Percentiles rank a stretch among this genome's conserved stretches.
phyloP scores from a whole-genome alignment of 2,888 invertebrate genomes.

The Eupithecia vulgata region DNA sequence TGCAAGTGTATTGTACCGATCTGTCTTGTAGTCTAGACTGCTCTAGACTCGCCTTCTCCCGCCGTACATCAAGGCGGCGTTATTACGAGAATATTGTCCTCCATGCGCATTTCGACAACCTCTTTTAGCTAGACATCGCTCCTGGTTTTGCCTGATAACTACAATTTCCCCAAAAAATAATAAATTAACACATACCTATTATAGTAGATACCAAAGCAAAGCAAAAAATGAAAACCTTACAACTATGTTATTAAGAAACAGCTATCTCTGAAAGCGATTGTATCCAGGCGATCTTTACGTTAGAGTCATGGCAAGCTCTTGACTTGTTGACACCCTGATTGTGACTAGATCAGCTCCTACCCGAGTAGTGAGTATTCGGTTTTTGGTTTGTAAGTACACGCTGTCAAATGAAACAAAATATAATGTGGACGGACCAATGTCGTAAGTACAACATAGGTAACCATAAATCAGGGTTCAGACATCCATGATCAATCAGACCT shows the following conservation, averaged over 20 bases:
- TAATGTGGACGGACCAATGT: too few relatives aligned
- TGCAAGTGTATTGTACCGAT: slow-evolving; percentile 16
- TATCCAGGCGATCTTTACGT: too few relatives aligned
- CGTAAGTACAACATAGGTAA: too few relatives aligned
- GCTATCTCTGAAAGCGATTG: too few relatives aligned
- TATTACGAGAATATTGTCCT: slow-evolving; percentile 11
- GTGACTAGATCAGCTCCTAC: too few relatives aligned
- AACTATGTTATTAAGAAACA: too few relatives aligned
- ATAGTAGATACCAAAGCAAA: not conserved
- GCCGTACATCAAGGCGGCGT: slow-evolving; percentile 14
- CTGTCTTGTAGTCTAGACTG: slow-evolving; percentile 13
- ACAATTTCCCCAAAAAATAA: not conserved
- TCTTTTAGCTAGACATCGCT: not conserved
- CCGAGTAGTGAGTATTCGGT: too few relatives aligned
- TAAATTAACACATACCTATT: not conserved
- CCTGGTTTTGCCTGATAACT: not conserved
- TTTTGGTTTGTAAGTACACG: not conserved
- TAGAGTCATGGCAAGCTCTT: too few relatives aligned
- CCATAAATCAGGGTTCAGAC: too few relatives aligned
- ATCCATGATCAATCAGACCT: not conserved
- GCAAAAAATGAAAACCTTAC: not conserved
- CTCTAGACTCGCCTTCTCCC: slow-evolving; percentile 10
- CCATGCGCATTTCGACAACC: not conserved
- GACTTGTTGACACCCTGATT: too few relatives aligned
- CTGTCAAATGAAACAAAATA: not conserved